Percentiles rank a stretch among this genome's conserved stretches.
phyloP scores from a whole-genome alignment of 2,888 invertebrate species.

The Pinctada fucata region DNA sequence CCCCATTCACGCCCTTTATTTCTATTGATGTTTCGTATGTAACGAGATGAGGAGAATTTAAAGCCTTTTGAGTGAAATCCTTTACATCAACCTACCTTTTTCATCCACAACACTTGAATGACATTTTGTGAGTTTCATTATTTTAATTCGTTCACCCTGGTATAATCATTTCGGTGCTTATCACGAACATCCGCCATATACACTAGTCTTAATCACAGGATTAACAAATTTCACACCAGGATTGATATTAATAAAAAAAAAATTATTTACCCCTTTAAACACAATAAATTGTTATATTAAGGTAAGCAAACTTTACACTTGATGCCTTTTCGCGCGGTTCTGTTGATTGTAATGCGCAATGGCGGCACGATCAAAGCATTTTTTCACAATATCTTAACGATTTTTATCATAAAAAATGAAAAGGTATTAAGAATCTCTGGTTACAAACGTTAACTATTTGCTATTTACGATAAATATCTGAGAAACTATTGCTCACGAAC shows the following conservation, averaged over 20 bases:
- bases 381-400: not conserved
- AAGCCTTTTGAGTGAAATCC: no score
- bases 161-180: not conserved
- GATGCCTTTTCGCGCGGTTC: not conserved
- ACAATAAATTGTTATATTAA: not conserved
- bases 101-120: no score
- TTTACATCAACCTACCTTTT: no score
- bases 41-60: no score
- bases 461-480: no score
- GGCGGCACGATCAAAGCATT: not conserved
- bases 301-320: not conserved
- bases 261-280: not conserved
- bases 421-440: not conserved
- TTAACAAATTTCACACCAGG: not conserved
- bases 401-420: not conserved
- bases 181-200: not conserved
- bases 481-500: no score
- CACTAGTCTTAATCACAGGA: not conserved
- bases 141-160: no score
- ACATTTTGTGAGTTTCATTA: no score
- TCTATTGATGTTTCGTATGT: no score
- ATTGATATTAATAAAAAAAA: not conserved
- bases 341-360: not conserved
- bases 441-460: not conserved
- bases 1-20: no score